phyloP scores from a whole-genome alignment of 2,888 invertebrate species.

The Enchytraeus crypticus region DNA sequence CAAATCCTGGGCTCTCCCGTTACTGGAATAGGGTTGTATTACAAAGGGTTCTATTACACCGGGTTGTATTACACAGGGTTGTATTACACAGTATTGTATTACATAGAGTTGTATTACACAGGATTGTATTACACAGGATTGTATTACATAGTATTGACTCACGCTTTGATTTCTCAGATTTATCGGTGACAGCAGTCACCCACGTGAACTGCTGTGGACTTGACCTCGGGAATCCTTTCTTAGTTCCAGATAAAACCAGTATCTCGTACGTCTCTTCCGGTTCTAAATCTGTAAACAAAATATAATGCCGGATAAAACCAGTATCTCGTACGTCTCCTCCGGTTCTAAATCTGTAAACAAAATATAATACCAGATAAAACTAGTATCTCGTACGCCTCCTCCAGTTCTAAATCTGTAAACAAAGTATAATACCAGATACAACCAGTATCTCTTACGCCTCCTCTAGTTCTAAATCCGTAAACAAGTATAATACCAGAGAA shows the following conservation, averaged over 20 bases:
- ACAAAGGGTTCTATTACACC: too few relatives aligned
- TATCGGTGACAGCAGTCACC: constrained; percentile 3
- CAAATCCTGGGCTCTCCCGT: too few relatives aligned
- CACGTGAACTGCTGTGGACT: not conserved
- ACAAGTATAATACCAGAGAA: too few relatives aligned
- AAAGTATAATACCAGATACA: not conserved
- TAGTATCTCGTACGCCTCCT: not conserved
- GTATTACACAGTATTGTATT: too few relatives aligned
- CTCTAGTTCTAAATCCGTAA: not conserved
- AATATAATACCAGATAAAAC: not conserved
- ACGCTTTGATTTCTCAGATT: not conserved
- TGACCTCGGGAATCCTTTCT: not conserved
- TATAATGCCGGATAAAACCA: not conserved
- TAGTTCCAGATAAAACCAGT: constrained; percentile 2
- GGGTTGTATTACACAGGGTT: too few relatives aligned
- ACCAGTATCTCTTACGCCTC: not conserved
- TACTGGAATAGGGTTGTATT: too few relatives aligned
- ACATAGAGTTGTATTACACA: too few relatives aligned
- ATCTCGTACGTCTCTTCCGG: not conserved
- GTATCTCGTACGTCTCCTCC: not conserved
- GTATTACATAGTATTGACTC: not conserved
- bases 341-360: not conserved
- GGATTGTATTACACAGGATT: too few relatives aligned
- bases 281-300: not conserved
- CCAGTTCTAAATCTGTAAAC: not conserved